phyloP scores from a whole-genome alignment of 2,888 invertebrate species.

The Brachyopa scutellaris region DNA sequence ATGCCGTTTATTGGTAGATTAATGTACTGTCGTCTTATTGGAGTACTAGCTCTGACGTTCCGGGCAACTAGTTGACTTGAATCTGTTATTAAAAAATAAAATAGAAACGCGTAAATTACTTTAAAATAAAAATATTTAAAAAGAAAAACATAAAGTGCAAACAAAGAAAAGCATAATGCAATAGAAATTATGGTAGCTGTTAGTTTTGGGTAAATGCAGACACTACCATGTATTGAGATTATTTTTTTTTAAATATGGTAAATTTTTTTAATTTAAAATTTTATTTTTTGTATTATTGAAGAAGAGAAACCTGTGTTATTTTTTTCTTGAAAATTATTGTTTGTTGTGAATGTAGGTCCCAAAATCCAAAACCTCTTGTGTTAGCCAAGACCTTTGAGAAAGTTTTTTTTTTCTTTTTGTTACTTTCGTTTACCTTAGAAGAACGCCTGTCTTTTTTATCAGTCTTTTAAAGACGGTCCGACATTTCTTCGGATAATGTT shows the following conservation, averaged over 20 bases:
- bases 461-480: slow-evolving; percentile 69
- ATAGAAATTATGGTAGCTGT: slow-evolving; percentile 35
- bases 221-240: slow-evolving; percentile 42
- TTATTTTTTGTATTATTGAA: neutral
- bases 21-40: slow-evolving; percentile 80
- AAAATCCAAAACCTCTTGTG: slow-evolving; percentile 34
- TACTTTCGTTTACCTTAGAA: slow-evolving; percentile 58
- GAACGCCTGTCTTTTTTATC: slow-evolving; percentile 40
- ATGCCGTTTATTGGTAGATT: slow-evolving; percentile 75
- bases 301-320: slow-evolving; percentile 12
- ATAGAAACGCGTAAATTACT: neutral
- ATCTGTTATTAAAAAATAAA: slow-evolving; percentile 74
- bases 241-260: neutral
- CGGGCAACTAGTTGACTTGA: slow-evolving; percentile 77
- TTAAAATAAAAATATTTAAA: neutral
- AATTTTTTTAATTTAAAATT: neutral
- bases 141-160: neutral
- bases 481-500: slow-evolving; percentile 72
- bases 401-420: slow-evolving; percentile 1
- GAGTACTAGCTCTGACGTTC: slow-evolving; percentile 81
- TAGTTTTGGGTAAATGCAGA: slow-evolving; percentile 37
- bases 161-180: slow-evolving; percentile 26
- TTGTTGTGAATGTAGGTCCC: slow-evolving; percentile 5
- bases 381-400: slow-evolving; percentile 17
- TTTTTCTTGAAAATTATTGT: neutral